Percentiles rank a stretch among this genome's conserved stretches.
phyloP scores from a whole-genome alignment of 1,140 invertebrate genomes.

The Drosophila paulistorum region DNA sequence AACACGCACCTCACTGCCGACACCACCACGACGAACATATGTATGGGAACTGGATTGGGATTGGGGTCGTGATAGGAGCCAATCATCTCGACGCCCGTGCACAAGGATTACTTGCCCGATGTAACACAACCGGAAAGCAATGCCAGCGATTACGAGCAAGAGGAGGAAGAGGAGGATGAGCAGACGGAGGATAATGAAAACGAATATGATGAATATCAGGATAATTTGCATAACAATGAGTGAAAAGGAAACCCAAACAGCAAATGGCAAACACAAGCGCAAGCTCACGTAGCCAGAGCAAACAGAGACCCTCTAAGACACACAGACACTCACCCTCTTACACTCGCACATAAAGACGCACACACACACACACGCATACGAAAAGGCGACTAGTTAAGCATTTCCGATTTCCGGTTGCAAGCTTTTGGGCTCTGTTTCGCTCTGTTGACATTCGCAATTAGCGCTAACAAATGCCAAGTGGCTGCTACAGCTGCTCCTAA shows the following conservation, averaged over 20 bases:
- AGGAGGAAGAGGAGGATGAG: slow-evolving; percentile 82
- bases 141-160: slow-evolving; percentile 80
- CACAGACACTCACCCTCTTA: slow-evolving; percentile 11
- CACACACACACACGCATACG: slow-evolving; percentile 25
- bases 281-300: slow-evolving; percentile 41
- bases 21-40: slow-evolving; percentile 15
- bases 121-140: slow-evolving; percentile 81
- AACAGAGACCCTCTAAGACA: slow-evolving; percentile 50
- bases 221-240: slow-evolving; percentile 83
- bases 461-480: slow-evolving; percentile 77
- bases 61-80: slow-evolving; percentile 62
- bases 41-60: slow-evolving; percentile 21
- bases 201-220: slow-evolving; percentile 83
- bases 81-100: slow-evolving; percentile 80
- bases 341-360: slow-evolving; percentile 10
- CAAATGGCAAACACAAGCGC: slow-evolving; percentile 46
- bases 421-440: slow-evolving; percentile 56
- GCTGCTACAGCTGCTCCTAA: slow-evolving; percentile 54
- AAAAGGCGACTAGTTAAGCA: slow-evolving; percentile 70
- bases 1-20: slow-evolving; percentile 10
- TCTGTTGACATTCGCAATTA: slow-evolving; percentile 79
- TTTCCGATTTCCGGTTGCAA: slow-evolving; percentile 71
- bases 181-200: slow-evolving; percentile 81
- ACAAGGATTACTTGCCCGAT: slow-evolving; percentile 83
- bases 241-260: slow-evolving; percentile 62